Base-by-base conservation (phyloP, 2,113 vertebrate genomes). In the Pandion haliaetus region DNA sequence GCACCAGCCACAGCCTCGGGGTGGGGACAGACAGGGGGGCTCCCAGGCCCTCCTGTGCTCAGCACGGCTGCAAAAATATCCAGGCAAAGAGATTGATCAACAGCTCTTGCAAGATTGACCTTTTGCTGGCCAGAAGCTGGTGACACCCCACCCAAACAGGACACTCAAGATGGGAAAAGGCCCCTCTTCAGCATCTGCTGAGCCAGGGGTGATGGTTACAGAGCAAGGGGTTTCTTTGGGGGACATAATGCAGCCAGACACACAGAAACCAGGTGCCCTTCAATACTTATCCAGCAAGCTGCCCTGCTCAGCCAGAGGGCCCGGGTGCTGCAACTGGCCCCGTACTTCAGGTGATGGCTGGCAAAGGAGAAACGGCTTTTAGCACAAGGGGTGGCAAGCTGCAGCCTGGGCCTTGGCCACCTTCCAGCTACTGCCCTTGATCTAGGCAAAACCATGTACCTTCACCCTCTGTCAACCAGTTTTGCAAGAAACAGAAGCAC, bases 261-360 rank as follows among this genome's bases (percentile, higher is more conserved):
- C 23, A 42, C 9, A 3, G 5, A 31, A 7, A 21, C 1, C 2
- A 1, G 29, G 9, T 11, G 6, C 34, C 52, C 45, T 29, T 13
- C 0, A 0, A 1, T 15, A 11, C 15, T 19, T 7, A 11, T 16
- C 14, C 59, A 23, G 55, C 9, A 8, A 38, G 40, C 21, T 12
- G 21, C 32, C 7, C 42, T 4, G 13, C 32, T 34, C 16, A 12
- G 3, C 4, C 36, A 36, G 31, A 18, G 38, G 16, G 32, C 42
- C 4, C 0, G 34, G 42, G n/a, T 18, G 31, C 62, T 59, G 26
- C 5, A 14, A 54, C 32, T 17, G 5, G 42, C 10, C 36, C 52
- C 0, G 3, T 2, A 1, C 54, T 45, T 12, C 0, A 5, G 28
- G 17, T 6, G 23, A 58, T 1, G 21, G 19, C 16, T 36, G 19